phyloP scores from a whole-genome alignment of 2,888 invertebrate species.

The Cerastoderma edule region DNA sequence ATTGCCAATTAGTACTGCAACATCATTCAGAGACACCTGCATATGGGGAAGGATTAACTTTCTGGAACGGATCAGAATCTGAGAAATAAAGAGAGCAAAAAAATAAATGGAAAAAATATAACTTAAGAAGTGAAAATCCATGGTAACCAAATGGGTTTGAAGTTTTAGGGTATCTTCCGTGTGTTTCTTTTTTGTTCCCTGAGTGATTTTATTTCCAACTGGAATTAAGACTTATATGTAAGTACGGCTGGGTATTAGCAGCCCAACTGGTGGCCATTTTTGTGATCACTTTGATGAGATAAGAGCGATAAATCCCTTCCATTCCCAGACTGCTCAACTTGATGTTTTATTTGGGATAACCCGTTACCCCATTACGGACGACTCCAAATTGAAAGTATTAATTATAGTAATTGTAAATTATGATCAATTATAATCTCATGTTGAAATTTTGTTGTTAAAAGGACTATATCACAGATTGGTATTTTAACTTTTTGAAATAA shows the following conservation, averaged over 20 bases:
- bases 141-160: conserved; percentile 27
- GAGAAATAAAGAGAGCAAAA: background rate
- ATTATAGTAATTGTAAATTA: too few relatives aligned
- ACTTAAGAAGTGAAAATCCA: conserved; percentile 17
- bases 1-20: too few relatives aligned
- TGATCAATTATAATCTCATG: too few relatives aligned
- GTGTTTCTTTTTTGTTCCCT: conserved; percentile 7
- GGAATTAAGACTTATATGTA: conserved; percentile 6
- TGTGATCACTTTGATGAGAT: conserved; percentile 18
- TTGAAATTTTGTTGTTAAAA: too few relatives aligned
- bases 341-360: too few relatives aligned
- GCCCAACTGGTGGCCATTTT: conserved; percentile 25
- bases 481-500: background rate
- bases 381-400: too few relatives aligned
- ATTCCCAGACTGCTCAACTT: too few relatives aligned
- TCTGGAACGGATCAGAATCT: background rate
- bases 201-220: background rate
- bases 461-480: background rate
- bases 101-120: conserved; percentile 7
- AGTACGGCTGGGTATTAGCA: conserved; percentile 2
- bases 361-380: too few relatives aligned
- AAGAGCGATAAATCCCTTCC: too few relatives aligned
- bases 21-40: too few relatives aligned
- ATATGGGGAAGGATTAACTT: conserved; percentile 7
- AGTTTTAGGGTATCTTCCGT: conserved; percentile 7